Evolutionary conservation across 2,797 vertebrate genomes (phyloP), one percentile per base, ranked within the genome.

Genomic region (Sebastes minor): DNA sequence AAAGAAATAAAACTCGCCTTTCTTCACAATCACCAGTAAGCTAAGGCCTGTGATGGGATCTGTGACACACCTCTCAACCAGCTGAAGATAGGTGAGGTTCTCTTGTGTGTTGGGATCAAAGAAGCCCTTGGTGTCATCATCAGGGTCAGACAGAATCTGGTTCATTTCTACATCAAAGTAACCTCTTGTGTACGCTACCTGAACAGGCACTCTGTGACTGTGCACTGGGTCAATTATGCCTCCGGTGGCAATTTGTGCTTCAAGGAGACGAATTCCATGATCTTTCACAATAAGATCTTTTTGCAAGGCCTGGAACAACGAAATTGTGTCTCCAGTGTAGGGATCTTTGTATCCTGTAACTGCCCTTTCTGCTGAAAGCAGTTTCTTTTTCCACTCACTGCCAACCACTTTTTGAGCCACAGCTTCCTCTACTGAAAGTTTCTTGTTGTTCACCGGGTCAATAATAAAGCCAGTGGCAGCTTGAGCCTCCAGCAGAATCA

Each of bases 201-300:
- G 30, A 30, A 30, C 30, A 30, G 30, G 30, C 30, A 30, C 30
- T 30, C 30, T 30, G 30, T 30, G 30, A 30, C 30, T 30, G 30
- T 96, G 16, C 0, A 96, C 75, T 0, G 97, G 96, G 80, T 97
- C 97, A 0, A 96, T 97, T 80, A 98, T 94, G 62, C 97, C 97
- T 0, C 97, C 97, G 0, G 97, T 97, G 74, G 97, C 97, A 0
- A 97, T 96, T 89, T 98, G 97, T 0, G 97, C 97, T 87, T 98
- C 97, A 0, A 98, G 93, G 5, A 98, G 95, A 14, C 97, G 95
- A 77, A 96, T 82, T 13, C 96, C 97, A 71, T 97, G 96, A 46
- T 96, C 96, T 53, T 91, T 93, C 0, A 94, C 87, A 0, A 98
- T 80, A 1, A 98, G 95, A 1, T 97, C 97, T 71, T 97, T 98